These are phyloP conservation scores for Cirrhinus mrigala DNA, from an alignment of 2,797 vertebrate genomes.

Conservation along the genomic window DNA sequence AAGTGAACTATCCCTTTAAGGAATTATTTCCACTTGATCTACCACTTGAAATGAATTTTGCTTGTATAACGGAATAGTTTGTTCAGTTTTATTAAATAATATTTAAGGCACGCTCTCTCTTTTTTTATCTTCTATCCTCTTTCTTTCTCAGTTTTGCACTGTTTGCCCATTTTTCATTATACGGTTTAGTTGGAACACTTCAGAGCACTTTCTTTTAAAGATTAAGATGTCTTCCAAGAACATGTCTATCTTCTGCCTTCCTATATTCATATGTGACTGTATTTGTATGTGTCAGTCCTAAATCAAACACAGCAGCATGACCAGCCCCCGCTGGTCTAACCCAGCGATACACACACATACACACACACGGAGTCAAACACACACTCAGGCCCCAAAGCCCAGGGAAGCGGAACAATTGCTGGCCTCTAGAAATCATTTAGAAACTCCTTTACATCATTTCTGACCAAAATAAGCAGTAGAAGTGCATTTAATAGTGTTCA, in stretches of 20 bases:
- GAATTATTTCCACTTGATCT: background rate
- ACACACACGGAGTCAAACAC: background rate
- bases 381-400: conserved; percentile 33
- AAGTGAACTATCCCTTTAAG: background rate
- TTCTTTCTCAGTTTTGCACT: background rate
- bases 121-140: background rate
- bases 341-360: background rate
- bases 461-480: conserved; percentile 48
- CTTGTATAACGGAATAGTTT: background rate
- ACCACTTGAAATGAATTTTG: background rate
- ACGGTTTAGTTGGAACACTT: background rate
- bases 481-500: conserved; percentile 42
- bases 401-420: conserved; percentile 46
- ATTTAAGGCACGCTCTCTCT: background rate
- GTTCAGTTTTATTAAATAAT: background rate
- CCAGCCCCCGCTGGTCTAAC: conserved; percentile 38
- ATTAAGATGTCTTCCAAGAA: conserved; percentile 48
- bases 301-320: conserved; percentile 50
- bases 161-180: background rate
- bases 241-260: conserved; percentile 24
- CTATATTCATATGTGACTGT: conserved; percentile 38
- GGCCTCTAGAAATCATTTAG: conserved; percentile 49
- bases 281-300: conserved; percentile 46
- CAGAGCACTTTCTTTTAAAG: conserved; percentile 16
- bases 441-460: conserved; percentile 35